Conservation (phyloP, 2,797 vertebrate genomes). For the Phrynocephalus guinanensis region DNA sequence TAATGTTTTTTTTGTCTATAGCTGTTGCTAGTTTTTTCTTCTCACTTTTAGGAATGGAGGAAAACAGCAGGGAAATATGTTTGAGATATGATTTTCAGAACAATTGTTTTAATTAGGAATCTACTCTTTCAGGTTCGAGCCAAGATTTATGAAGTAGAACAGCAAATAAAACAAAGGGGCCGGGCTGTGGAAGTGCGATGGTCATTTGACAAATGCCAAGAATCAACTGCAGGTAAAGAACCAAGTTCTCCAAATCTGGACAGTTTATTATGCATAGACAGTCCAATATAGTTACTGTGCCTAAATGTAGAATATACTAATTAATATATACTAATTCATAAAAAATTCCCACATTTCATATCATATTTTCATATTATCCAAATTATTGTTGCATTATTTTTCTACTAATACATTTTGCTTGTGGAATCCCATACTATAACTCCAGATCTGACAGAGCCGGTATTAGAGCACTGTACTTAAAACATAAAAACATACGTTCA, state of each 20-base stretch:
- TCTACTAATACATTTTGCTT: too few species aligned
- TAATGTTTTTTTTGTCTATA: not conserved
- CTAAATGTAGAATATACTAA: too few species aligned
- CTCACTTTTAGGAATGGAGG: not conserved
- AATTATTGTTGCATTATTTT: too few species aligned
- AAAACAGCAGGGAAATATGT: slow-evolving; percentile 14
- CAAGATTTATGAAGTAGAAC: slow-evolving; percentile 80
- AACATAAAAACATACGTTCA: too few species aligned
- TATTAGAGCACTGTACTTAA: too few species aligned
- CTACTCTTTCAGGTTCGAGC: slow-evolving; percentile 74
- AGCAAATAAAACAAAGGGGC: slow-evolving; percentile 82
- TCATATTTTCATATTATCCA: too few species aligned
- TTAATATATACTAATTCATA: not conserved
- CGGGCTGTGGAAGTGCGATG: slow-evolving; percentile 80
- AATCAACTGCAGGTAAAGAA: slow-evolving; percentile 78
- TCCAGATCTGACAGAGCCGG: too few species aligned
- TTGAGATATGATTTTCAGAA: slow-evolving; percentile 9
- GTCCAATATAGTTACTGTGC: too few species aligned
- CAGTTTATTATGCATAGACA: too few species aligned
- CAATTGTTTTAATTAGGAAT: slow-evolving; percentile 41
- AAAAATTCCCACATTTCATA: too few species aligned
- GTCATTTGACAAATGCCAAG: slow-evolving; percentile 84
- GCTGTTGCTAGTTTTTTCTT: not conserved
- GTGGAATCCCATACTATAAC: too few species aligned
- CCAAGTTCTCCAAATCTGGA: too few species aligned